Percentiles rank a stretch among this genome's conserved stretches.
These are phyloP conservation scores for Eretmocerus hayati DNA, from an alignment of 2,888 invertebrate genomes.

Conservation along the genomic window DNA sequence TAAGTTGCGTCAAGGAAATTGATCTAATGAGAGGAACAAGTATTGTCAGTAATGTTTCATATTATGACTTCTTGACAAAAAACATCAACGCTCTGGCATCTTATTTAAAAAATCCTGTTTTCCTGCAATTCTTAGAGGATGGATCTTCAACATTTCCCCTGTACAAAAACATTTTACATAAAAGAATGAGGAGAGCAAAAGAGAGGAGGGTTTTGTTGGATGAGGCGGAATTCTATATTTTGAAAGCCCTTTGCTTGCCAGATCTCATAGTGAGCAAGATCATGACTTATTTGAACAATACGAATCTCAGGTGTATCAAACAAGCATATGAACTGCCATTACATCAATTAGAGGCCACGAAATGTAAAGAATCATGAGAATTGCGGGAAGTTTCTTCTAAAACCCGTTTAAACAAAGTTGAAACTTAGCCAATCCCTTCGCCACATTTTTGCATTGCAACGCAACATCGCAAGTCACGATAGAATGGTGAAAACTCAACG, in stretches of 20 bases:
- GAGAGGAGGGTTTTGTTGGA: conserved; percentile 5
- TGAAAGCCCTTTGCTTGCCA: conserved; percentile 2
- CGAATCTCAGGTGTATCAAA: conserved; percentile 1
- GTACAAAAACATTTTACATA: conserved; percentile 3
- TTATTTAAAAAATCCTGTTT: conserved; percentile 9
- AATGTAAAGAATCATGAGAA: conserved; percentile 10
- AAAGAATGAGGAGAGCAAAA: conserved; percentile 7
- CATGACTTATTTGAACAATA: conserved; percentile 1
- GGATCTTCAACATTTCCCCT: neutral
- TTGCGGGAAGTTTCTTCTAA: too few relatives aligned
- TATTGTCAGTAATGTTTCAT: conserved; percentile 2
- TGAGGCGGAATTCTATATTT: conserved; percentile 8
- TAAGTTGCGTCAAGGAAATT: conserved; percentile 1
- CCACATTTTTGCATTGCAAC: too few relatives aligned
- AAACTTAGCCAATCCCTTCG: too few relatives aligned
- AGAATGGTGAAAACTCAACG: too few relatives aligned
- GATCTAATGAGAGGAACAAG: neutral
- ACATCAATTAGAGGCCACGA: neutral
- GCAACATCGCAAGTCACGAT: too few relatives aligned
- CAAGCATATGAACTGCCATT: conserved; percentile 5
- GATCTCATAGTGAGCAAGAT: conserved; percentile 1
- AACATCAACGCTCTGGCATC: neutral
- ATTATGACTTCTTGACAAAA: conserved; percentile 5
- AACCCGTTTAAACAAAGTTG: too few relatives aligned
- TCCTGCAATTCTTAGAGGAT: neutral